phyloP scores from a whole-genome alignment of 2,113 vertebrate species.

The Myrmecobius fasciatus region DNA sequence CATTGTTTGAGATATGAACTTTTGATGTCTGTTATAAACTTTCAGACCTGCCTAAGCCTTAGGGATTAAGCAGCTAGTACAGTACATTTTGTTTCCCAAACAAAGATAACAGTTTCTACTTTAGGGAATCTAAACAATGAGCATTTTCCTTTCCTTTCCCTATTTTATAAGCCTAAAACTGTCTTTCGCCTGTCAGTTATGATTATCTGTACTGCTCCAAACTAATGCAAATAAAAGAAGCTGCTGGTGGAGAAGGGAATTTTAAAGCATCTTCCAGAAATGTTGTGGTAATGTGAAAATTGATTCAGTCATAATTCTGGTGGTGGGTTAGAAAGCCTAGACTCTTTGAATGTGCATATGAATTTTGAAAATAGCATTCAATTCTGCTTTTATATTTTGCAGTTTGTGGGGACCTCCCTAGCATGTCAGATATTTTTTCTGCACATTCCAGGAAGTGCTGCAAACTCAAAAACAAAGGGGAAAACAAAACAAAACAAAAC shows the following conservation, averaged over 20 bases:
- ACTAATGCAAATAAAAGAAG: conserved; percentile 67
- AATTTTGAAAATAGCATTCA: conserved; percentile 44
- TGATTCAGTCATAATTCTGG: background rate
- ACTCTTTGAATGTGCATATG: conserved; percentile 10
- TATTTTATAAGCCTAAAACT: conserved; percentile 42
- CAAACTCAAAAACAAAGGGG: conserved; percentile 34
- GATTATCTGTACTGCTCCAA: conserved; percentile 53
- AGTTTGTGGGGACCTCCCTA: background rate
- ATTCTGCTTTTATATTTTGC: background rate
- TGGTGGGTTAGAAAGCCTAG: conserved; percentile 22
- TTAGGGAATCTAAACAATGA: conserved; percentile 58
- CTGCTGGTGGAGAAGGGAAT: conserved; percentile 49
- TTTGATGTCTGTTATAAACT: conserved; percentile 39
- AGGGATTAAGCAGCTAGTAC: conserved; percentile 50
- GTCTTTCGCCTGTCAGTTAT: conserved; percentile 58
- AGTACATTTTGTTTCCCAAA: conserved; percentile 56
- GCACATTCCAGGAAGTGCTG: background rate
- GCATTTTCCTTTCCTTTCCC: conserved; percentile 45
- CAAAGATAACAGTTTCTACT: conserved; percentile 55
- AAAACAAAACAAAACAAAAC: too few species aligned
- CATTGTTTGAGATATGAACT: background rate
- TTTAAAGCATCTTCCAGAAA: conserved; percentile 59
- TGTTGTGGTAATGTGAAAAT: conserved; percentile 52
- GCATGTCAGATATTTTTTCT: background rate
- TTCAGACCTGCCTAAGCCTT: conserved; percentile 56